Percentiles rank a stretch among this genome's conserved stretches.
Evolutionary conservation across 2,797 vertebrate genomes (phyloP).

Genomic region (Acropternis orthonyx): DNA sequence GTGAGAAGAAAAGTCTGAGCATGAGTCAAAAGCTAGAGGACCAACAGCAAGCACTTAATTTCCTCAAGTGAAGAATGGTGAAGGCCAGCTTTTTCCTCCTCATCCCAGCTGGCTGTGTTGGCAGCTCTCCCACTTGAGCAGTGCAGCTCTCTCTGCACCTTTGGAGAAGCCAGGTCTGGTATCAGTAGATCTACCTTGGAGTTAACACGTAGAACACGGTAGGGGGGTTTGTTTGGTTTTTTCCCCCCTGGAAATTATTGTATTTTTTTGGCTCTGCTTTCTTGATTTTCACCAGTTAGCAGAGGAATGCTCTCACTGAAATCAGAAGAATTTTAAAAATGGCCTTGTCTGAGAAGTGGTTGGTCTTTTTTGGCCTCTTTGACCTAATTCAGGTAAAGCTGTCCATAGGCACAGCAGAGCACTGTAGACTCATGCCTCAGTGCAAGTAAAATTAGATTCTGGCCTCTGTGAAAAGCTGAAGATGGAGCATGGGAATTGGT

Average conservation of each 20-base stretch:
- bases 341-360: neutral
- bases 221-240: neutral
- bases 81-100: neutral
- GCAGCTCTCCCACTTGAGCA: neutral
- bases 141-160: neutral
- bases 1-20: neutral
- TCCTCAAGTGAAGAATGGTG: neutral
- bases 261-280: neutral
- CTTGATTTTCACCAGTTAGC: neutral
- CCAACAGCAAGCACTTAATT: neutral
- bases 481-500: neutral
- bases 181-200: neutral
- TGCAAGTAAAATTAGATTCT: neutral
- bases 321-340: neutral
- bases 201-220: neutral
- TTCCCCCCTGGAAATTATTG: accelerated
- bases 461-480: neutral
- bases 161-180: neutral
- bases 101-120: neutral
- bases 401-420: neutral
- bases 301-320: neutral
- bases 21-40: neutral
- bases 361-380: neutral
- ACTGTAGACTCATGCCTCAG: accelerated
- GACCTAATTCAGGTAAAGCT: accelerated